Conservation (phyloP, 2,888 invertebrate genomes). For the Coenonympha arcania region DNA sequence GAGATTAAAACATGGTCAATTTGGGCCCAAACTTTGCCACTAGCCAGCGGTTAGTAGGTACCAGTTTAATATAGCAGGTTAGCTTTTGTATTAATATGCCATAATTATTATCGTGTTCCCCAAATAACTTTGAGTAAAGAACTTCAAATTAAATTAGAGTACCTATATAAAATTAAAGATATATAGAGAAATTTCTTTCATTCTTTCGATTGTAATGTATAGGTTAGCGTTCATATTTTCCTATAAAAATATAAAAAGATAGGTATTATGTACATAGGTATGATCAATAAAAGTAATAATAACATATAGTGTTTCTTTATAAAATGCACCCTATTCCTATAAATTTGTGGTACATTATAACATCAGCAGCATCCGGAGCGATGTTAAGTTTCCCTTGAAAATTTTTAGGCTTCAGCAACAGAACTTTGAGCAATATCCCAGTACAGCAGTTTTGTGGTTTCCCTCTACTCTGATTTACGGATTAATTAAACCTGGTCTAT, state of each 20-base stretch:
- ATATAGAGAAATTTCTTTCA: too few relatives aligned
- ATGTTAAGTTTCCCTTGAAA: slow-evolving; percentile 27
- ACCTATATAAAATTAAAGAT: too few relatives aligned
- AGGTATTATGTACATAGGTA: too few relatives aligned
- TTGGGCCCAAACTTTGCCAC: slow-evolving; percentile 26
- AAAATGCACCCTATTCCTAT: background rate
- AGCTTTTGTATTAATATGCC: too few relatives aligned
- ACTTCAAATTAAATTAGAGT: too few relatives aligned
- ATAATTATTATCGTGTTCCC: slow-evolving; percentile 27
- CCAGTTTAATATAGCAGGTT: slow-evolving; percentile 29
- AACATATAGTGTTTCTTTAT: background rate
- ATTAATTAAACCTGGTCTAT: slow-evolving; percentile 13
- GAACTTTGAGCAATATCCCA: slow-evolving; percentile 31
- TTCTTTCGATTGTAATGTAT: too few relatives aligned
- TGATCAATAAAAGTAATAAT: background rate
- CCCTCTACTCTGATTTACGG: slow-evolving; percentile 5
- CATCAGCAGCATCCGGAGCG: background rate
- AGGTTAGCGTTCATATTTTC: too few relatives aligned
- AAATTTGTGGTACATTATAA: background rate
- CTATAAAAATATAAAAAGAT: too few relatives aligned
- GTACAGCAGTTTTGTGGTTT: slow-evolving; percentile 23
- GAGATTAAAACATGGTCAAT: slow-evolving; percentile 27
- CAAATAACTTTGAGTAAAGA: slow-evolving; percentile 4
- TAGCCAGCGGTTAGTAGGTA: slow-evolving; percentile 18
- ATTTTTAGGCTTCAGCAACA: slow-evolving; percentile 33